Evolutionary conservation across 2,113 vertebrate genomes (phyloP).

Genomic region (Psammodynastes pulverulentus): DNA sequence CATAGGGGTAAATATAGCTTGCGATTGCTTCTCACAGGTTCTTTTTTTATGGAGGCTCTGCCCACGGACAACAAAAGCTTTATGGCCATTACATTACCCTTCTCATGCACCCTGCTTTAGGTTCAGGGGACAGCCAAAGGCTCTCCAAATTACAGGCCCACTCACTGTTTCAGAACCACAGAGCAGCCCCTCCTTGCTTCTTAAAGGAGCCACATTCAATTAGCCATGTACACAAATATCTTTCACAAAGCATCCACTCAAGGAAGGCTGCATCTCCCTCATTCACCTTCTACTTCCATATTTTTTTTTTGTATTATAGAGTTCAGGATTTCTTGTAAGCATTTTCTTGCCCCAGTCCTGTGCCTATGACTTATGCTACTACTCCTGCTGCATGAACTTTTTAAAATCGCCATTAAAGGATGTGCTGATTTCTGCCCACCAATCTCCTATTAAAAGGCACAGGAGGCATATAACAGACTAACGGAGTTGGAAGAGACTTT

Average conservation of each 20-base stretch:
- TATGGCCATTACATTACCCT: constrained; percentile 14
- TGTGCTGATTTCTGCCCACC: background rate
- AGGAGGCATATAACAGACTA: background rate
- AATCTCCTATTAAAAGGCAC: background rate
- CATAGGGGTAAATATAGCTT: constrained; percentile 37
- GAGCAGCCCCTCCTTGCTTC: background rate
- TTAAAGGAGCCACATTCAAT: constrained; percentile 3
- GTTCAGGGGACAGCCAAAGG: background rate
- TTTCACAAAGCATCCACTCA: background rate
- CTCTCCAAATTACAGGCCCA: constrained; percentile 20
- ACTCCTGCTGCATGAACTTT: background rate
- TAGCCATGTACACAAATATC: background rate
- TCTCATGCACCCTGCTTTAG: background rate
- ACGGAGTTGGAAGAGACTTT: background rate
- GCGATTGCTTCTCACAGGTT: background rate
- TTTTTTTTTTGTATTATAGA: background rate
- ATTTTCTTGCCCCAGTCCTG: background rate
- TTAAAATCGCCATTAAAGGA: background rate
- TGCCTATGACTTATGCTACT: background rate
- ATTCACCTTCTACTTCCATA: background rate
- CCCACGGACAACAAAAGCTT: background rate
- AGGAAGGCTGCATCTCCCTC: background rate
- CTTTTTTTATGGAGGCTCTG: constrained; percentile 30
- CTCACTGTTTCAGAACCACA: background rate
- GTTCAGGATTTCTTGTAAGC: background rate